These are phyloP conservation scores for Spilogale gracilis DNA, from an alignment of 2,113 vertebrate species.

Conservation along the genomic window DNA sequence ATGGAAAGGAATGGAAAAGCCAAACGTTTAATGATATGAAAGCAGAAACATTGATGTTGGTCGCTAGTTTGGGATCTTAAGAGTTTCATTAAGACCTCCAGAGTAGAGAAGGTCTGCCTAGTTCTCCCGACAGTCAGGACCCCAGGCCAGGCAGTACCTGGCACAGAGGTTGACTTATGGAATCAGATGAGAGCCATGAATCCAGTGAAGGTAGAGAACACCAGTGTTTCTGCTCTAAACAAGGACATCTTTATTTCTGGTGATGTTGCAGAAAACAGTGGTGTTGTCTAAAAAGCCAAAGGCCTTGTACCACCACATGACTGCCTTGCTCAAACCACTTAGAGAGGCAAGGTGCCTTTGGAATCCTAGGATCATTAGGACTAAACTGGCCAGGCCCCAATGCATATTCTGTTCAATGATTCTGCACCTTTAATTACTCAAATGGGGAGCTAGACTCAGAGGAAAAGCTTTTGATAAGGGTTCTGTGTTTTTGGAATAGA, in stretches of 20 bases:
- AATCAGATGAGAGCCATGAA: neutral
- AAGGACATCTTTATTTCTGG: neutral
- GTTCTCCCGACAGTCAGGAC: neutral
- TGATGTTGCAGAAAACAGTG: neutral
- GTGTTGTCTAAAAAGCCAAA: neutral
- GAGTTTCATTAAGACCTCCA: neutral
- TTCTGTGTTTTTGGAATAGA: neutral
- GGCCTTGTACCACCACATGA: neutral
- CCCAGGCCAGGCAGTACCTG: neutral
- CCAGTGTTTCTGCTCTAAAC: neutral
- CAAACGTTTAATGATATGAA: neutral
- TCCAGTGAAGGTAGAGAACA: neutral
- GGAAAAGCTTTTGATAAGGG: neutral
- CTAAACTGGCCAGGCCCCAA: neutral
- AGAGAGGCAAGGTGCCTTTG: neutral
- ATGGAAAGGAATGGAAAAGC: neutral
- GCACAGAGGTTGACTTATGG: neutral
- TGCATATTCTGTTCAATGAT: neutral
- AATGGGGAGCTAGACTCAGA: neutral
- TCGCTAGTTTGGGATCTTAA: neutral
- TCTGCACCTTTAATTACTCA: neutral
- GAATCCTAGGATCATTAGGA: neutral
- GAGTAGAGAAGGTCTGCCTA: neutral
- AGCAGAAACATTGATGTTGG: neutral
- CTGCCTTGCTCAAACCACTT: neutral